Percentiles rank a stretch among this genome's conserved stretches.
These are phyloP conservation scores for Pseudomugil gertrudae DNA, from an alignment of 2,797 vertebrate species.

Conservation along the genomic window DNA sequence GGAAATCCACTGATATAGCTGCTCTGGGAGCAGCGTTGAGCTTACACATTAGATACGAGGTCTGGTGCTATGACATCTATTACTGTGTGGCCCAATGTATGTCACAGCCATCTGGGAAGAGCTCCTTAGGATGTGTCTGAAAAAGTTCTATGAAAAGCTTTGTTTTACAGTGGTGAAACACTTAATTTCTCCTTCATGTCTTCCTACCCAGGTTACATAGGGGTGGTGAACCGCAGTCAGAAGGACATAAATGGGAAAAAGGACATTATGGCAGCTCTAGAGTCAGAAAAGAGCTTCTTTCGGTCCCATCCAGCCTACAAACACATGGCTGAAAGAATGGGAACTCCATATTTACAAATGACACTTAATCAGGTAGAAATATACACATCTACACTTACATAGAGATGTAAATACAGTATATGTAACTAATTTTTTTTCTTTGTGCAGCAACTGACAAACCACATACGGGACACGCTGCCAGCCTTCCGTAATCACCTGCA, in stretches of 20 bases:
- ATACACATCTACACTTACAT: not conserved
- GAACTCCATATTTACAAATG: constrained; percentile 86
- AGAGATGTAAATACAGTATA: not conserved
- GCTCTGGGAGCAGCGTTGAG: constrained; percentile 40
- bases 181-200: constrained; percentile 19
- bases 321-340: constrained; percentile 87
- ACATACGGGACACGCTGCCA: constrained; percentile 90
- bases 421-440: constrained; percentile 23
- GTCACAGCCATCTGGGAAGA: constrained; percentile 27
- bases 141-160: constrained; percentile 26
- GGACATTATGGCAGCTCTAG: constrained; percentile 84
- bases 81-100: constrained; percentile 36
- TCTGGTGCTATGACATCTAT: constrained; percentile 52
- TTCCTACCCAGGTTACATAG: constrained; percentile 83
- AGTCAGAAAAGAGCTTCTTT: constrained; percentile 86
- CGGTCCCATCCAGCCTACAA: constrained; percentile 85
- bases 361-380: constrained; percentile 86
- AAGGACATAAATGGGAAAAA: constrained; percentile 89
- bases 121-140: constrained; percentile 31
- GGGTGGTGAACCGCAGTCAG: constrained; percentile 89
- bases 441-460: constrained; percentile 91
- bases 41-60: constrained; percentile 59
- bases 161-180: constrained; percentile 21
- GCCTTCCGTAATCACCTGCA: constrained; percentile 88
- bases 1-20: constrained; percentile 61